Conservation (phyloP, 2,113 vertebrate species). For the Osmerus mordax region DNA sequence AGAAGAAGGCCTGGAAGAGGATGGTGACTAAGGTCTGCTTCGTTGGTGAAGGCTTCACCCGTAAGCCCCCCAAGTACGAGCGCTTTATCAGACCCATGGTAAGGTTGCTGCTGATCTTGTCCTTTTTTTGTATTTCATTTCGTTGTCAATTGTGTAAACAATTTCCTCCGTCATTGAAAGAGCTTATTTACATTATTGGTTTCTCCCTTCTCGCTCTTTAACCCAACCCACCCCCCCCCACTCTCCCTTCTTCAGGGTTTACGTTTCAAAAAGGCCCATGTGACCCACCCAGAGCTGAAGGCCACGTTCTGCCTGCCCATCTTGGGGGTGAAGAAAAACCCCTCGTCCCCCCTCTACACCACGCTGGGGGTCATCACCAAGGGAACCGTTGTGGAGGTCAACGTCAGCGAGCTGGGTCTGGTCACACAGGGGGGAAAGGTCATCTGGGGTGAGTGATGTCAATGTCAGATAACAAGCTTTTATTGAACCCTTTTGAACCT, state of each 20-base stretch:
- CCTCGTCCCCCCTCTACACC: constrained; percentile 93
- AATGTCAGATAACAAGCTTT: neutral
- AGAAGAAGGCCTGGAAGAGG: constrained; percentile 98
- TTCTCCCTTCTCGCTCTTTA: neutral
- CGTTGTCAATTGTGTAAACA: too few species aligned
- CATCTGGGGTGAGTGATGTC: constrained; percentile 79
- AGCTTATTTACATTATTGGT: neutral
- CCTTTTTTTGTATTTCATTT: too few species aligned
- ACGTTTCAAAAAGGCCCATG: constrained; percentile 95
- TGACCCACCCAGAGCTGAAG: constrained; percentile 97
- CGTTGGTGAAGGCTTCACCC: constrained; percentile 95
- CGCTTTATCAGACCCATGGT: constrained; percentile 98
- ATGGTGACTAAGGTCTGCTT: constrained; percentile 99
- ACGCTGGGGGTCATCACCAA: constrained; percentile 96
- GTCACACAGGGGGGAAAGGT: constrained; percentile 98
- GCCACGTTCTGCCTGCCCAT: constrained; percentile 97
- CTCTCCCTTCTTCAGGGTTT: constrained; percentile 76
- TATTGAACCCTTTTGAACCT: neutral
- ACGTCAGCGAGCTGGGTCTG: constrained; percentile 92
- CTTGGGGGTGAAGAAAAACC: constrained; percentile 97
- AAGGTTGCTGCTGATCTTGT: constrained; percentile 29
- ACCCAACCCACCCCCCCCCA: constrained; percentile 5
- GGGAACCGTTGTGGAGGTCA: constrained; percentile 93
- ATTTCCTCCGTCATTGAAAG: too few species aligned
- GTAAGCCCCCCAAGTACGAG: constrained; percentile 97